phyloP scores from a whole-genome alignment of 92 coral and sea anemone genomes.

The Paramuricea clavata region DNA sequence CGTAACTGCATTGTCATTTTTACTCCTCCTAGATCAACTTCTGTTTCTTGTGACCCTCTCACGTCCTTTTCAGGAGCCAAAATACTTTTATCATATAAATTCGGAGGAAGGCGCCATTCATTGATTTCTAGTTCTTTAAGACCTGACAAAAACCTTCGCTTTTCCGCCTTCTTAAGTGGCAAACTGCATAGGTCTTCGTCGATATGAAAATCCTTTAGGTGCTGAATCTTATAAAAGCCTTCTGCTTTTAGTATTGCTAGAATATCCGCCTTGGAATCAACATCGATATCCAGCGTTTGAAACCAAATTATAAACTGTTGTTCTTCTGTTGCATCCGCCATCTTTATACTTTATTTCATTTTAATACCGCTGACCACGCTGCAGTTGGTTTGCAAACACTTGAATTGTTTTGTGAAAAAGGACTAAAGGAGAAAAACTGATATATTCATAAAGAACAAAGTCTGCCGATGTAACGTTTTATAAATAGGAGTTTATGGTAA shows the following conservation, averaged over 20 bases:
- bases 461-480: no score
- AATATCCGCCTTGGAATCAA: not conserved
- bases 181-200: conserved; percentile 11
- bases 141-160: not conserved
- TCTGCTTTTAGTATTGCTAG: not conserved
- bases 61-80: conserved; percentile 9
- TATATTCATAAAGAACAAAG: no score
- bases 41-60: not conserved
- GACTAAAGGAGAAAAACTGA: no score
- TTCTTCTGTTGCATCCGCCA: no score
- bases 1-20: conserved; percentile 31
- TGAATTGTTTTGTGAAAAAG: no score
- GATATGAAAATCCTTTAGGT: conserved; percentile 12
- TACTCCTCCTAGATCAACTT: conserved; percentile 5
- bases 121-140: not conserved
- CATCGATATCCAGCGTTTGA: no score
- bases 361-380: no score
- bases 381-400: no score
- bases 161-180: conserved; percentile 24
- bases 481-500: no score
- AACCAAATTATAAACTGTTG: no score
- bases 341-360: no score
- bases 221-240: conserved; percentile 16
- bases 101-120: conserved; percentile 8
- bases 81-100: not conserved